Evolutionary conservation across 2,888 invertebrate genomes (phyloP).

Genomic region (Pollenia amentaria): DNA sequence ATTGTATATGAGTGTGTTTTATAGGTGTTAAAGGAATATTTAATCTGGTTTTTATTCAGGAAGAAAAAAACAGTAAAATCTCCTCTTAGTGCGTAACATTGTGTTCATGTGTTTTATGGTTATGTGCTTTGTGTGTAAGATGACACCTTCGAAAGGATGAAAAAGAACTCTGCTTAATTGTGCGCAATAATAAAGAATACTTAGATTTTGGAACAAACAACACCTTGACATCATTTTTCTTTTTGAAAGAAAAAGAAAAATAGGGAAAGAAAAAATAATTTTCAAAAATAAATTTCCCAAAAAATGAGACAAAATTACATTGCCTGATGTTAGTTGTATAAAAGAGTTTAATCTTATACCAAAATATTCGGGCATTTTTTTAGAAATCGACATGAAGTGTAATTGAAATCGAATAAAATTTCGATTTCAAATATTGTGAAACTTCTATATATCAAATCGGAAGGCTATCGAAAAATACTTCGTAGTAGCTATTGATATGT

Average conservation of each 20-base stretch:
- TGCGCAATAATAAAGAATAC: constrained; percentile 75
- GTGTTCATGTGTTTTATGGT: constrained; percentile 30
- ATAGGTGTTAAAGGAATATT: constrained; percentile 52
- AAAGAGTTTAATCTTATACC: constrained; percentile 2
- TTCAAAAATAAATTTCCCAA: background rate
- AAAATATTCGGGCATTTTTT: no score
- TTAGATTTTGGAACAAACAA: constrained; percentile 67
- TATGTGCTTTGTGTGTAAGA: constrained; percentile 60
- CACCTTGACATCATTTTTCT: constrained; percentile 25
- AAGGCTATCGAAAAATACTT: no score
- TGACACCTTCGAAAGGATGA: constrained; percentile 69
- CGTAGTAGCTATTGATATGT: no score
- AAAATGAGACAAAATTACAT: background rate
- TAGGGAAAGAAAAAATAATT: background rate
- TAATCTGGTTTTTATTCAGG: constrained; percentile 38
- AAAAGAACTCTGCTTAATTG: constrained; percentile 73
- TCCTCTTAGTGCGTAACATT: constrained; percentile 41
- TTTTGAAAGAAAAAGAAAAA: background rate
- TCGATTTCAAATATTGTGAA: no score
- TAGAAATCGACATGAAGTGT: no score
- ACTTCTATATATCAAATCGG: no score
- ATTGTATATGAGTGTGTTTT: constrained; percentile 41
- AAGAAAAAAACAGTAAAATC: background rate
- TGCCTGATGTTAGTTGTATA: background rate
- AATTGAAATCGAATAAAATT: no score